Evolutionary conservation across 2,888 invertebrate species (phyloP).

Genomic region (Heliconius erato): DNA sequence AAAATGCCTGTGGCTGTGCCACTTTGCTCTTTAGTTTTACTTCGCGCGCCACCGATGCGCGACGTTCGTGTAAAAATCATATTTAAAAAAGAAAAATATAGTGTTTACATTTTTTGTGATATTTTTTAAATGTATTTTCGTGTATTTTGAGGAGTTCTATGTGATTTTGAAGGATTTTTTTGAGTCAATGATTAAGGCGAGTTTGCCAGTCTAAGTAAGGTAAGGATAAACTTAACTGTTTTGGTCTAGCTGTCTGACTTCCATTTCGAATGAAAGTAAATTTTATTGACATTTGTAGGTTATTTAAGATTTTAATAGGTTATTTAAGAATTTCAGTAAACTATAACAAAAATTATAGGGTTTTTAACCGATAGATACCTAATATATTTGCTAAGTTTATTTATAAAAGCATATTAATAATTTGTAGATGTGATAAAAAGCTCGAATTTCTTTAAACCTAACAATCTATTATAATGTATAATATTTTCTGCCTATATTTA

Average conservation of each 20-base stretch:
- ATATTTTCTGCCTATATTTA: no score
- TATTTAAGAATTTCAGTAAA: no score
- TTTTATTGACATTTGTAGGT: not conserved
- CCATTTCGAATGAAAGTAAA: not conserved
- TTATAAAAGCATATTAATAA: no score
- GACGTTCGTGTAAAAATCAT: conserved; percentile 65
- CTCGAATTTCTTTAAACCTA: not conserved
- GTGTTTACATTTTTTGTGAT: conserved; percentile 36
- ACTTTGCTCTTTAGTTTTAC: conserved; percentile 63
- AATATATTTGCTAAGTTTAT: not conserved
- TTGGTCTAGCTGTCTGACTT: not conserved
- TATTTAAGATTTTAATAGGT: not conserved
- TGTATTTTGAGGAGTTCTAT: not conserved
- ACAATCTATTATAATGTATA: no score
- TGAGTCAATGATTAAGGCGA: not conserved
- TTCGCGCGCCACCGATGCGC: conserved; percentile 68
- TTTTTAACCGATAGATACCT: not conserved
- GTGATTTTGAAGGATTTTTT: conserved; percentile 15
- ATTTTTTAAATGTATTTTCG: not conserved
- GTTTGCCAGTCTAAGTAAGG: not conserved
- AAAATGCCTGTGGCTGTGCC: conserved; percentile 48
- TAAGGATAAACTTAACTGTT: not conserved
- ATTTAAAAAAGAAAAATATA: conserved; percentile 50
- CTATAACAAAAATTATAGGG: not conserved
- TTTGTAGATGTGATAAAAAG: not conserved